Base-by-base conservation (phyloP, 2,113 vertebrate genomes). In the Sebastes fasciatus region DNA sequence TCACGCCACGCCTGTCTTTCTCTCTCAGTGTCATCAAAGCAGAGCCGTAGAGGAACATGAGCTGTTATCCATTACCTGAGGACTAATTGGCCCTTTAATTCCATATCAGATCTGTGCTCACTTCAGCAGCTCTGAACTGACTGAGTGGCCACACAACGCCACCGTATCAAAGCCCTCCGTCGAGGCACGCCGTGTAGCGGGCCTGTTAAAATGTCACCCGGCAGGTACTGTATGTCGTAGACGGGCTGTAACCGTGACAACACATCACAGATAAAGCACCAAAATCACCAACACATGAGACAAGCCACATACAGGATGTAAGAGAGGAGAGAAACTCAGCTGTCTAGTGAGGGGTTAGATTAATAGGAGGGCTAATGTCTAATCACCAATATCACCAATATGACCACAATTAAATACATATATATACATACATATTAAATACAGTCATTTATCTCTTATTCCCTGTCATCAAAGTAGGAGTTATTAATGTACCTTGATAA, bases 71-170 rank as follows among this genome's bases (percentile, higher is more conserved):
- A 14, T 84, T 77, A 86, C 89, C 88, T 77, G 75, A 71, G 62
- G 77, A 75, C 87, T 87, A 91, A 93, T 89, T 91, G 89, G 79
- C 81, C 80, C 70, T 88, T 86, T 91, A 82, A 87, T 88, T 90
- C 81, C 60, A 60, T 65, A 83, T 90, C 81, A 83, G 84, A 88
- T 86, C 60, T 40, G 5, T 34, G 61, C 62, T 74, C 84, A 79
- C 86, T 64, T 80, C 60, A 82, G 26, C 9, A n/a, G 46, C 62
- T 90, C 67, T 71, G 70, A 82, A 74, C 16, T 57, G 40, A 19
- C 52, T 61, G 63, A 80, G 78, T 67, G 86, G 67, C 58, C 74
- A 45, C 0, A 0, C 52, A 23, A 49, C 16, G 17, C 40, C 46
- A 45, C 34, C 19, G 54, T 71, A 73, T 90, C 76, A 83, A 77